Conservation (phyloP, 2,797 vertebrate genomes). For the Schizothorax lantsangensis region DNA sequence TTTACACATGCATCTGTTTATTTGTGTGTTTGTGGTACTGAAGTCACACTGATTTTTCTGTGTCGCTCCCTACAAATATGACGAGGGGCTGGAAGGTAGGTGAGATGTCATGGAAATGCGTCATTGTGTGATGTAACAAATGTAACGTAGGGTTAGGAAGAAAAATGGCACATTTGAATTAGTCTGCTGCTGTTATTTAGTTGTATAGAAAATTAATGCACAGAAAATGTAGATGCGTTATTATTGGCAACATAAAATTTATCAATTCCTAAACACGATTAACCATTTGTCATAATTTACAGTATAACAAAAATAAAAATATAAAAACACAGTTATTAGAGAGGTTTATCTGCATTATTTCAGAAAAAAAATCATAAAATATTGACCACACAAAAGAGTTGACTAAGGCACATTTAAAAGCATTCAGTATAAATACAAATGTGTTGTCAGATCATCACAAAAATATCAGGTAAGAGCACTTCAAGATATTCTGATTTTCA, state of each 20-base stretch:
- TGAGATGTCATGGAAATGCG: constrained; percentile 44
- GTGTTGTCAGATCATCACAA: constrained; percentile 36
- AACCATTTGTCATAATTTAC: not conserved
- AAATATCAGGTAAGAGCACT: constrained; percentile 59
- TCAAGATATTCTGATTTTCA: constrained; percentile 1
- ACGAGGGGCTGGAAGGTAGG: constrained; percentile 59
- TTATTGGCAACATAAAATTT: not conserved
- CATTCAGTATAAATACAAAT: constrained; percentile 3
- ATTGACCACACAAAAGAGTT: not conserved
- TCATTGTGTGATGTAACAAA: constrained; percentile 31
- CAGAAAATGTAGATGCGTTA: not conserved
- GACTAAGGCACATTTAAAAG: not conserved
- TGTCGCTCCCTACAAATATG: constrained; percentile 54
- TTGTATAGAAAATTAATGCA: not conserved
- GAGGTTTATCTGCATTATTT: not conserved
- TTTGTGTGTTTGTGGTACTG: constrained; percentile 53
- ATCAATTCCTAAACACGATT: not conserved
- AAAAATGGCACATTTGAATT: not conserved
- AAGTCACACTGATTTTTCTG: constrained; percentile 55
- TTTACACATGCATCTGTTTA: constrained; percentile 59
- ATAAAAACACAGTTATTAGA: not conserved
- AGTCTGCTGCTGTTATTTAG: not conserved
- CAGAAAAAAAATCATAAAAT: not conserved
- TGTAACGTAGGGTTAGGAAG: not conserved
- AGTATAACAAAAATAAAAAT: not conserved